Evolutionary conservation across 2,888 invertebrate genomes (phyloP).

Genomic region (Apoda limacodes): DNA sequence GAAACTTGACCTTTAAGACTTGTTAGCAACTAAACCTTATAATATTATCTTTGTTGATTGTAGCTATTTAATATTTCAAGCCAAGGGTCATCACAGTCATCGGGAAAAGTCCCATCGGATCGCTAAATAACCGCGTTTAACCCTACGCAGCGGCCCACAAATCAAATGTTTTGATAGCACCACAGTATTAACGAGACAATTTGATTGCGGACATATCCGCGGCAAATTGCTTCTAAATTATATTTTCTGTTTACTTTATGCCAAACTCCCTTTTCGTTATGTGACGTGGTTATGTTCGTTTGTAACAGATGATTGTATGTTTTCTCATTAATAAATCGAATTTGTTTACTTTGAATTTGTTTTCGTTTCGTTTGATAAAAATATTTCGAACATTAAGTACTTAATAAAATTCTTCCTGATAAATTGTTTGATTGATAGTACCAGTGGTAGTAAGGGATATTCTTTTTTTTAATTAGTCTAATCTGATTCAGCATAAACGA

Average conservation of each 20-base stretch:
- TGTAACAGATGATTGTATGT: slow-evolving; percentile 46
- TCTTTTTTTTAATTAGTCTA: too few species aligned
- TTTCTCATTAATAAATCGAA: slow-evolving; percentile 52
- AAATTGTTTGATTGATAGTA: too few species aligned
- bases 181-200: slow-evolving; percentile 69
- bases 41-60: too few species aligned
- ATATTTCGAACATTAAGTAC: slow-evolving; percentile 10
- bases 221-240: slow-evolving; percentile 70
- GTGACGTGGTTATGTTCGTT: slow-evolving; percentile 42
- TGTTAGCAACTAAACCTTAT: too few species aligned
- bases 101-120: slow-evolving; percentile 42
- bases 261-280: slow-evolving; percentile 59
- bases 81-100: too few species aligned
- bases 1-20: too few species aligned
- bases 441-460: too few species aligned
- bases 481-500: too few species aligned
- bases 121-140: slow-evolving; percentile 54
- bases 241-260: slow-evolving; percentile 70
- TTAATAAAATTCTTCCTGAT: too few species aligned
- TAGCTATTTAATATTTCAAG: too few species aligned
- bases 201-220: slow-evolving; percentile 70
- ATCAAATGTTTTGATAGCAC: slow-evolving; percentile 71
- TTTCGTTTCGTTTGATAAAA: slow-evolving; percentile 35
- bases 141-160: slow-evolving; percentile 53
- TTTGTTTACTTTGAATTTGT: slow-evolving; percentile 39